phyloP scores from a whole-genome alignment of 2,888 invertebrate genomes.

The Zelleria hepariella region DNA sequence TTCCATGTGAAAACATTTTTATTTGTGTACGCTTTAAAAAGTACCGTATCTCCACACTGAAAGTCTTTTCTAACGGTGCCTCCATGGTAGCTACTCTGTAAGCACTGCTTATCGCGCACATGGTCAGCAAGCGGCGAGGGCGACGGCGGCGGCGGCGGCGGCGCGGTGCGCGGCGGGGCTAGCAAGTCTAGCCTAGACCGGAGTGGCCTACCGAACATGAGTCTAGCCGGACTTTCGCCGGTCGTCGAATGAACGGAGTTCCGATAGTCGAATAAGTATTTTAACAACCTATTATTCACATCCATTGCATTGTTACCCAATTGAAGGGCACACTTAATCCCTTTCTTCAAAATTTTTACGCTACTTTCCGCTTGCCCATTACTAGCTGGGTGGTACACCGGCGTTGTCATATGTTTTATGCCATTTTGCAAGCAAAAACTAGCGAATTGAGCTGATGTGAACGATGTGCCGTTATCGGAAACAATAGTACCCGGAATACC shows the following conservation, averaged over 20 bases:
- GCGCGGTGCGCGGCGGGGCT: too few relatives aligned
- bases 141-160: too few relatives aligned
- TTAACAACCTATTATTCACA: too few relatives aligned
- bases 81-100: too few relatives aligned
- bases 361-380: slow-evolving; percentile 3
- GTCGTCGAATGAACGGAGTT: neutral
- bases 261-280: neutral
- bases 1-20: neutral
- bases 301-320: too few relatives aligned
- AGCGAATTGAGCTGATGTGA: neutral
- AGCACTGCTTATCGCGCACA: too few relatives aligned
- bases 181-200: too few relatives aligned
- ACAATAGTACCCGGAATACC: slow-evolving; percentile 7
- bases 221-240: too few relatives aligned
- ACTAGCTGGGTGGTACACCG: slow-evolving; percentile 2
- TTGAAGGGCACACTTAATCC: too few relatives aligned
- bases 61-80: neutral
- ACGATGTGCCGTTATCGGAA: slow-evolving; percentile 7
- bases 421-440: slow-evolving; percentile 5
- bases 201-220: too few relatives aligned
- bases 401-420: slow-evolving; percentile 6
- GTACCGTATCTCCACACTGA: neutral
- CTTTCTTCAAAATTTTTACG: too few relatives aligned
- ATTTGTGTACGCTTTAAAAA: neutral
- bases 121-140: too few relatives aligned